phyloP scores from a whole-genome alignment of 2,797 vertebrate genomes.

The Tokudaia muenninki region DNA sequence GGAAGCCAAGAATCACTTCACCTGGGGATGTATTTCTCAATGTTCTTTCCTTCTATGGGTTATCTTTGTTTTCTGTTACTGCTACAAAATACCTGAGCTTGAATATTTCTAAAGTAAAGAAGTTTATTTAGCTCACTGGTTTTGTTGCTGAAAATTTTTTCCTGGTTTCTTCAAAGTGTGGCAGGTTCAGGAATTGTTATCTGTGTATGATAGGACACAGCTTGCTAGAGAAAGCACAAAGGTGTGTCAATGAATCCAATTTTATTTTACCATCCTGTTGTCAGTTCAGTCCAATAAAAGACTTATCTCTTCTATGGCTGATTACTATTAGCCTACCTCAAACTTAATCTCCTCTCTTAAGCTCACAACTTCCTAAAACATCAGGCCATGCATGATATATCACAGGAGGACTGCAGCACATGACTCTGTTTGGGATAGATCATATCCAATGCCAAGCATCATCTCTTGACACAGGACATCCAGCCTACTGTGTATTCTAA shows the following conservation, averaged over 20 bases:
- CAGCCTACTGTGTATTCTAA: background rate
- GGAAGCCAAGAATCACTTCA: background rate
- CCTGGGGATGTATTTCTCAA: background rate
- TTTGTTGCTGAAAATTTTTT: background rate
- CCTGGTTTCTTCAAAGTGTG: background rate
- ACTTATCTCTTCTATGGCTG: background rate
- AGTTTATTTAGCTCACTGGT: background rate
- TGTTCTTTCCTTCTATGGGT: background rate
- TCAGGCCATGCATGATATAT: background rate
- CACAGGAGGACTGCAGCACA: background rate
- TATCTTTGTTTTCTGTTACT: background rate
- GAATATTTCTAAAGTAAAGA: background rate
- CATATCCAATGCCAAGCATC: background rate
- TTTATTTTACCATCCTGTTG: accelerated
- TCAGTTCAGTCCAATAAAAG: background rate
- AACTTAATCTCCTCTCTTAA: background rate
- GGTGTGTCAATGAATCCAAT: accelerated
- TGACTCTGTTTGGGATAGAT: background rate
- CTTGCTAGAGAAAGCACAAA: background rate
- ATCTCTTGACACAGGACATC: background rate
- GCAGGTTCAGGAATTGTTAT: no score
- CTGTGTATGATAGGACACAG: background rate
- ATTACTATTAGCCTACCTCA: background rate
- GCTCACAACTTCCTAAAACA: background rate
- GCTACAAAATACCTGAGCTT: background rate